Base-by-base conservation (phyloP, 2,113 vertebrate genomes). In the Chrysochloris asiatica region DNA sequence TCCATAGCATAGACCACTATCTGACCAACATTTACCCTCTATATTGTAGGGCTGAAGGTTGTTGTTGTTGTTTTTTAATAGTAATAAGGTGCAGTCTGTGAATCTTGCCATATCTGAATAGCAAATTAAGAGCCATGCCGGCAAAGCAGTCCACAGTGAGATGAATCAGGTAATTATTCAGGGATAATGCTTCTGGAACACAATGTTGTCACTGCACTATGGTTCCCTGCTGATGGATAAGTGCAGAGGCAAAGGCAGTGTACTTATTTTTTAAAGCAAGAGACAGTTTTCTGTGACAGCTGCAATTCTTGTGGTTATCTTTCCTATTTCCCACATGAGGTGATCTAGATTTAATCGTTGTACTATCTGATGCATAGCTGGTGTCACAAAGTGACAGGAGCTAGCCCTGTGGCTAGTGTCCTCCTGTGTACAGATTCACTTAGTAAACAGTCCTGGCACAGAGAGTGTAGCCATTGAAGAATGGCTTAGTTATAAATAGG, bases 141-240 rank as follows among this genome's bases (percentile, higher is more conserved):
- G 63, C 69, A 14, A 12, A 67, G 83, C 12, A n/a, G 89, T 43
- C 43, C 45, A 8, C 4, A 50, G 79, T 93, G 90, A 77, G 75
- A 47, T 67, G 63, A 73, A 63, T 54, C 80, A 94, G 61, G 90
- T 92, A 48, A 86, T 94, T 92, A 88, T 92, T 95, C 93, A 94
- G 54, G 95, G 75, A 77, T 69, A 67, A 83, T 48, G 59, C 52
- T 83, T 83, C 90, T 69, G 30, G 92, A 56, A 48, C 82, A 86
- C 82, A 92, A 90, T 52, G 21, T 41, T 93, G 85, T 92, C 95
- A 89, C 45, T 65, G 59, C 59, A 41, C 71, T 86, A 84, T 56
- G 83, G 59, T 88, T 67, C 65, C 94, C 88, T 93, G 76, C 88
- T 30, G 79, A 69, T n/a, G 93, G 90, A 86, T 59, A 88, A 92